Evolutionary conservation across 2,113 vertebrate genomes (phyloP).

Genomic region (Tragelaphus scriptus): DNA sequence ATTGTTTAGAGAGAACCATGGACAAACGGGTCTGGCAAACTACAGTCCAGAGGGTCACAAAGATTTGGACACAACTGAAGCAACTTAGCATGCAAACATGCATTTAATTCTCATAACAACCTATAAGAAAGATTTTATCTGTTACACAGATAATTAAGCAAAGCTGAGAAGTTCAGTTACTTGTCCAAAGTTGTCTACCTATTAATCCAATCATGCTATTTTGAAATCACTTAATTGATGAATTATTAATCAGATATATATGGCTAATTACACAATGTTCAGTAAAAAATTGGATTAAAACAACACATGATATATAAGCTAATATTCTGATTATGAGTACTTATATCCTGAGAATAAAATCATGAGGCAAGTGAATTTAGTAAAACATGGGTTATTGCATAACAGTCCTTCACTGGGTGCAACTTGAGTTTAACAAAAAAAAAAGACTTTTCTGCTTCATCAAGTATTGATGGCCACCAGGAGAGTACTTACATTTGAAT

Average conservation of each 20-base stretch:
- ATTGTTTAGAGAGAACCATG: background rate
- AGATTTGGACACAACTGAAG: background rate
- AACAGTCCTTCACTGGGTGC: background rate
- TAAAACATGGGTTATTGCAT: background rate
- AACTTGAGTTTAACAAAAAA: background rate
- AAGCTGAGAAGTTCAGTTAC: background rate
- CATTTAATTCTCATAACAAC: background rate
- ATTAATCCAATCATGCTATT: background rate
- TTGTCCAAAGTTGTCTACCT: background rate
- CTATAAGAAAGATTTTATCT: background rate
- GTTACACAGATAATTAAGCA: background rate
- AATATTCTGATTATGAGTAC: background rate
- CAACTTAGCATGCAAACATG: background rate
- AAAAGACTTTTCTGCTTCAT: background rate
- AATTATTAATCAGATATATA: background rate
- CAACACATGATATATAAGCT: background rate
- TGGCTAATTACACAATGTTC: background rate
- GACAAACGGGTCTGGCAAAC: background rate
- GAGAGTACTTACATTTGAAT: conserved; percentile 36
- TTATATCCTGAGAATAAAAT: background rate
- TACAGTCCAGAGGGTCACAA: background rate
- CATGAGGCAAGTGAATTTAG: background rate
- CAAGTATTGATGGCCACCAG: conserved; percentile 15
- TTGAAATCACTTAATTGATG: background rate
- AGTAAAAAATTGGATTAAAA: background rate